phyloP scores from a whole-genome alignment of 2,113 vertebrate genomes.

The Pundamilia nyererei region DNA sequence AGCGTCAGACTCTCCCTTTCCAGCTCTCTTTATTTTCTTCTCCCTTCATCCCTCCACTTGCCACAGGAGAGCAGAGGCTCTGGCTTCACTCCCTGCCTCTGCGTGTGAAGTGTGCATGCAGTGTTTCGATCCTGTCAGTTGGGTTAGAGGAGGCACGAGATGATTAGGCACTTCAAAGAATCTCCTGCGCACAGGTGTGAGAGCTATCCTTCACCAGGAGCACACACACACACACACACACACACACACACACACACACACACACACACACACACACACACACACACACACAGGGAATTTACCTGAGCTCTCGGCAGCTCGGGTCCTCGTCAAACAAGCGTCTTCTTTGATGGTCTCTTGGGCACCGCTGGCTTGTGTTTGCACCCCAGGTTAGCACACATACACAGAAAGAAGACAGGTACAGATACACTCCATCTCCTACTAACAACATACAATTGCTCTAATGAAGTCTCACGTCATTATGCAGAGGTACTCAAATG shows the following conservation, averaged over 20 bases:
- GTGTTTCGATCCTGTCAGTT: background rate
- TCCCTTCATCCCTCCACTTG: background rate
- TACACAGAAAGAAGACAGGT: background rate
- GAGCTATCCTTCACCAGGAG: background rate
- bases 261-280: background rate
- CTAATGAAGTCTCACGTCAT: background rate
- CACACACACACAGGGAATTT: background rate
- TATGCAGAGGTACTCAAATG: background rate
- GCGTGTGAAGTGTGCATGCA: conserved; percentile 8
- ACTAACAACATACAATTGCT: background rate
- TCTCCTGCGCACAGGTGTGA: conserved; percentile 41
- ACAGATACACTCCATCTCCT: background rate
- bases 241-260: background rate
- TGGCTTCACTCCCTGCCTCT: background rate
- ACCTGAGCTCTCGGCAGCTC: background rate
- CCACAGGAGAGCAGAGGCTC: background rate
- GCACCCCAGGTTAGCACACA: background rate
- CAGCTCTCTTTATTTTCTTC: background rate
- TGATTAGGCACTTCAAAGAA: conserved; percentile 54
- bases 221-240: background rate
- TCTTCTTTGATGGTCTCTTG: conserved; percentile 3
- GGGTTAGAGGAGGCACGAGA: conserved; percentile 26
- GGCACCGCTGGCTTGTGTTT: background rate
- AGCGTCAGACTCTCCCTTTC: background rate
- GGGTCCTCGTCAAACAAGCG: background rate